Evolutionary conservation across 2,888 invertebrate genomes (phyloP), one percentile per base, ranked within the genome.

Genomic region (Drosophila meridionalis): DNA sequence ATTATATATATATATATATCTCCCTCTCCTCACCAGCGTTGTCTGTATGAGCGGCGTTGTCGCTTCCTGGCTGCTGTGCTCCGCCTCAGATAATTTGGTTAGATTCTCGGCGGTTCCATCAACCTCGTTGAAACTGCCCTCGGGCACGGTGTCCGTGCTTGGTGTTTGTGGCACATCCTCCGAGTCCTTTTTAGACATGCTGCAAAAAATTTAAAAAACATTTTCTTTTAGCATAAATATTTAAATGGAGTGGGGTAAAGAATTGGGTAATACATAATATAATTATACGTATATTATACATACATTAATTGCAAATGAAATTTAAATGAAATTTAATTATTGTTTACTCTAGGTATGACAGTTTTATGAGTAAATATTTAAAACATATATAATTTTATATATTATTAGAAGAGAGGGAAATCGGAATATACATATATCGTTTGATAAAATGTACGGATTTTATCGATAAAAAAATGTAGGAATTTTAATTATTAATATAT

Each of bases 21-120:
- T 40, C 20, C 34, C 20, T 40, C 69, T 83, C 94, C 95, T 95
- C 94, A 97, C 97, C 94, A 97, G 95, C 89, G 97, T 97, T 67
- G 97, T 97, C 94, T 97, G 90, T 72, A 87, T 91, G 63, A 85
- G 87, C 36, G 77, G 85, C 73, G 80, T 78, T 47, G 75, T 79
- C 52, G 74, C 72, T 80, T 84, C 78, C 87, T 84, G 89, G 20
- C 80, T 69, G 57, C 80, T 67, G 53, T 82, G 78, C 74, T 76
- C 77, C 75, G 75, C 73, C 77, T 87, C 89, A 9, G 82, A 79
- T 76, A 89, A 84, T 76, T 90, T 85, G 57, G 80, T 80, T 78
- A 86, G 68, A 74, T 83, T 89, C 72, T 83, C 83, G 52, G 76
- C 83, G 12, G 80, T 83, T 67, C 80, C 84, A 65, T 91, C 89